Evolutionary conservation across 1,140 invertebrate species (phyloP), one percentile per base, ranked within the genome.

Genomic region (Drosophila erecta): DNA sequence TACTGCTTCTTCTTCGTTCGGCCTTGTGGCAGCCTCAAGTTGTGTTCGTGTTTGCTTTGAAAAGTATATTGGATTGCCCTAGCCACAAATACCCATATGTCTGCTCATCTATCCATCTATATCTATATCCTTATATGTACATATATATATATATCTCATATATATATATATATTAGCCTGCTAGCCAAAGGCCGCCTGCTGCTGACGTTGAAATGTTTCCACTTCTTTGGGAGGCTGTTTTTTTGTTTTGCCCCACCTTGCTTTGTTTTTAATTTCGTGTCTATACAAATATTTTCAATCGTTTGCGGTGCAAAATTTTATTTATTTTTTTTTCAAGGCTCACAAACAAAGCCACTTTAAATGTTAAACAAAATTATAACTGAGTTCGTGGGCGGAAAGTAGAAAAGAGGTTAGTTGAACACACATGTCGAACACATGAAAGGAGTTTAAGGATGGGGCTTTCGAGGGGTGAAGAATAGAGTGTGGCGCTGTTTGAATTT

Each of bases 281-380:
- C 46, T 66, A 41, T 14, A 38, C 69, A 72, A 72, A 72, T 72
- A 72, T 73, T 74, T 75, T 49, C 10, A 10, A 44, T 38, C 3
- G 50, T 47, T 40, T 38, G 40, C 20, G 58, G 66, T 44, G 35
- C 10, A 17, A 17, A 24, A 62, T 46, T 17, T 27, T 40, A 8
- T 41, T 27, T 22, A 14, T 22, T 37, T 12, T 64, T 15, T 66
- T 38, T 24, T 38, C 20, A 61, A 61, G 15, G 15, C 56, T 56
- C 44, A 24, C 66, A 81, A 85, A 71, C 69, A 81, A 81, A 87
- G 79, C 70, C 81, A 87, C 83, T 87, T 86, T 62, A 77, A 81
- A 86, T 87, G 81, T 86, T 87, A 86, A 87, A 86, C 83, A 87
- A 87, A 87, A 86, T 87, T 87, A 86, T 86, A 87, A 76, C 69